Percentiles rank a stretch among this genome's conserved stretches.
These are phyloP conservation scores for Triplophysa dalaica DNA, from an alignment of 2,113 vertebrate species.

Conservation along the genomic window DNA sequence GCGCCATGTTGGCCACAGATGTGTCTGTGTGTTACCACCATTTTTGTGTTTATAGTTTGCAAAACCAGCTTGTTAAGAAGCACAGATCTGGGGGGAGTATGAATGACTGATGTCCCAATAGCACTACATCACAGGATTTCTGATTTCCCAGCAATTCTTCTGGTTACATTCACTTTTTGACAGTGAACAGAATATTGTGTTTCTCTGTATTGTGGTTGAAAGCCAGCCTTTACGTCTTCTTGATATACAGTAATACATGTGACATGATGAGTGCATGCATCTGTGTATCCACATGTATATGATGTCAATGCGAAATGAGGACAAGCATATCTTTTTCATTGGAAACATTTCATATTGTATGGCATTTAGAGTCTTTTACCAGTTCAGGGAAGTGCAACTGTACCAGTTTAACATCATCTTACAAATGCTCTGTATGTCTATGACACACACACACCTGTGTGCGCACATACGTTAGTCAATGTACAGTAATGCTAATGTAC, in stretches of 20 bases:
- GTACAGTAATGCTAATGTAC: too few species aligned
- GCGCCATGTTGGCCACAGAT: conserved; percentile 18
- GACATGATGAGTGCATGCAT: not conserved
- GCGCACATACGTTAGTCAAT: too few species aligned
- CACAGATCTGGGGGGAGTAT: not conserved
- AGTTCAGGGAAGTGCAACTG: too few species aligned
- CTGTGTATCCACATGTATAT: not conserved
- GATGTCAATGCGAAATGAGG: not conserved
- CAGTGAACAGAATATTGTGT: not conserved
- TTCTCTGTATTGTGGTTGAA: conserved; percentile 17
- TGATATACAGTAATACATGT: conserved; percentile 10
- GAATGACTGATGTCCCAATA: not conserved
- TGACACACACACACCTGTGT: not conserved
- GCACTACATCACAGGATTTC: not conserved
- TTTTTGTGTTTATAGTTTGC: conserved; percentile 4
- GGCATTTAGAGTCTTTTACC: too few species aligned
- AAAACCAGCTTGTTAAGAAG: conserved; percentile 28
- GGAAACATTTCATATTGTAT: not conserved
- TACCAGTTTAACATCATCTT: too few species aligned
- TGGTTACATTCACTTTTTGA: conserved; percentile 19
- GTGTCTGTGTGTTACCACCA: conserved; percentile 2
- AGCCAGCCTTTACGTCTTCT: conserved; percentile 4
- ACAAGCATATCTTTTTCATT: conserved; percentile 9
- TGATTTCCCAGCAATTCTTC: conserved; percentile 5
- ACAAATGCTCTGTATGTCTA: not conserved